These are phyloP conservation scores for Cossypha caffra DNA, from an alignment of 2,797 vertebrate species.

Conservation along the genomic window DNA sequence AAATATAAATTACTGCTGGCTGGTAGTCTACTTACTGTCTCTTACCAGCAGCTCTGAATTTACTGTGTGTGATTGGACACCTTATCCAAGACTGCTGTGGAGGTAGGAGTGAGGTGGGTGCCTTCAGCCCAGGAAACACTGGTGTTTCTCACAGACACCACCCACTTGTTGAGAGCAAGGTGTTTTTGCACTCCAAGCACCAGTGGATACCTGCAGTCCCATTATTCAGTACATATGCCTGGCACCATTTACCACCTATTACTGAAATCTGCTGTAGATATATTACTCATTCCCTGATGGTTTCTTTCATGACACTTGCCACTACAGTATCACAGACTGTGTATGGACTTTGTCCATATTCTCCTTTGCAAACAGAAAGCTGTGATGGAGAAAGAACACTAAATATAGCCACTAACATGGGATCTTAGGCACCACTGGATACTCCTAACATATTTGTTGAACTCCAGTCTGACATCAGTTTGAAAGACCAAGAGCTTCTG, in stretches of 20 bases:
- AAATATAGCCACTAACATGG: neutral
- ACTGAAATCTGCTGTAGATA: neutral
- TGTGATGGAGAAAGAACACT: neutral
- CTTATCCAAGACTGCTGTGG: accelerated
- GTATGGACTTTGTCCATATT: neutral
- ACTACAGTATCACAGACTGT: neutral
- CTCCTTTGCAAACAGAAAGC: neutral
- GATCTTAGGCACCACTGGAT: neutral
- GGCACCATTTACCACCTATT: neutral
- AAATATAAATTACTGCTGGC: neutral
- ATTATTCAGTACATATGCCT: neutral
- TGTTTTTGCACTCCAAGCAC: neutral
- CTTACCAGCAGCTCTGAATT: neutral
- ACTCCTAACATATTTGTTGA: neutral
- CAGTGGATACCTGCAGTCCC: neutral
- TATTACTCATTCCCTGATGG: neutral
- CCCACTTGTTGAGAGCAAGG: neutral
- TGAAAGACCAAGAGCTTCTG: neutral
- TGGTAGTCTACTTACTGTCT: neutral
- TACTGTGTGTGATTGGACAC: accelerated
- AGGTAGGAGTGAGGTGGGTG: accelerated
- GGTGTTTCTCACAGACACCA: neutral
- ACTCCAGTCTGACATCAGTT: neutral
- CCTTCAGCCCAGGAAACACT: neutral
- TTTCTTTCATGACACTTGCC: neutral